phyloP scores from a whole-genome alignment of 1,140 invertebrate genomes.

The Bradynema listronoti region DNA sequence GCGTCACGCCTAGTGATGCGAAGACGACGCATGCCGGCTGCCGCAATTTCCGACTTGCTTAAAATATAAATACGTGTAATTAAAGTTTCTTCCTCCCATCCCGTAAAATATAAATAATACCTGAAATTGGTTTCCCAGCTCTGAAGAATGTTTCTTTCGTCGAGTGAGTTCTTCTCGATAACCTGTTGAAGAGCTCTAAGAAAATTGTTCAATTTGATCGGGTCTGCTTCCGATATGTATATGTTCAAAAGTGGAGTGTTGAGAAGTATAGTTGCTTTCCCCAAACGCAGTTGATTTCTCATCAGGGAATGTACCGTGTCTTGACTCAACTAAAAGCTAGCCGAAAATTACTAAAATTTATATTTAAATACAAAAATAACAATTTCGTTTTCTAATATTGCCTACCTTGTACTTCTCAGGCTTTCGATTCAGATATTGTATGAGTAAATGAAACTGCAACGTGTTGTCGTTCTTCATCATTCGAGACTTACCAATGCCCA shows the following conservation, averaged over 20 bases:
- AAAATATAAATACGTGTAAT: neutral
- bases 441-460: no score
- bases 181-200: neutral
- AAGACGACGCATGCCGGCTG: no score
- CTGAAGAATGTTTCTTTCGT: neutral
- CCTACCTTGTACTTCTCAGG: no score
- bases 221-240: slow-evolving; percentile 14
- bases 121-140: slow-evolving; percentile 2
- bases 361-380: no score
- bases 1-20: neutral
- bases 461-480: neutral
- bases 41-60: neutral
- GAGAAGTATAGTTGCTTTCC: slow-evolving; percentile 14
- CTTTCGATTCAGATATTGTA: no score
- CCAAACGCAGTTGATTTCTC: no score
- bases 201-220: slow-evolving; percentile 11
- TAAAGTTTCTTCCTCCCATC: no score
- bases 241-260: neutral
- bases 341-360: no score
- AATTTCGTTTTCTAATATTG: no score
- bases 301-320: no score
- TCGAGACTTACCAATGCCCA: neutral
- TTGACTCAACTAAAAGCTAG: no score
- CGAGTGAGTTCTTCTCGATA: neutral
- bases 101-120: neutral